These are phyloP conservation scores for Sphyrna mokarran DNA, from an alignment of 2,113 vertebrate species.

Conservation along the genomic window DNA sequence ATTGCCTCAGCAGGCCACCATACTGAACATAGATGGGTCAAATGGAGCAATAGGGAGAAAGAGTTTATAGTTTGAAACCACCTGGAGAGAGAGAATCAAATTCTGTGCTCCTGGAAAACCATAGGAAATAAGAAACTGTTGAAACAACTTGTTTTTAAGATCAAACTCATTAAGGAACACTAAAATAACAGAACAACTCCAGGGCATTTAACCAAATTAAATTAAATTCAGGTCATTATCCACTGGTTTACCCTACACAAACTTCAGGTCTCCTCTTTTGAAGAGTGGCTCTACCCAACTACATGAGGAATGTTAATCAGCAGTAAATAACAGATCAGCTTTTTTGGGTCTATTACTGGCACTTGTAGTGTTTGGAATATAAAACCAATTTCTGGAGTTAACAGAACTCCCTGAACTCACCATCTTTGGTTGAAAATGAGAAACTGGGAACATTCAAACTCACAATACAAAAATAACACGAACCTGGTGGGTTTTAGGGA, in stretches of 20 bases:
- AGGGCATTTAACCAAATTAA: neutral
- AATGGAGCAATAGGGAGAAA: neutral
- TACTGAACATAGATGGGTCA: neutral
- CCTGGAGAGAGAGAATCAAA: neutral
- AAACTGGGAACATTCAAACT: too few relatives aligned
- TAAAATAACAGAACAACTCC: neutral
- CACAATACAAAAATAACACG: conserved; percentile 44
- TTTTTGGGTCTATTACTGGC: neutral
- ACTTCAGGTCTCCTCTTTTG: neutral
- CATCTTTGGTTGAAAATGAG: too few relatives aligned
- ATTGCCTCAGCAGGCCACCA: neutral
- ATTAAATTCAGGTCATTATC: neutral
- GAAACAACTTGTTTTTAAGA: neutral
- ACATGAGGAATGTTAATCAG: neutral
- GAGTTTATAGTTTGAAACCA: neutral
- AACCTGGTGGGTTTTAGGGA: conserved; percentile 52
- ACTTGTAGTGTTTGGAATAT: neutral
- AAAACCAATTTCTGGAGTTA: conserved; percentile 9
- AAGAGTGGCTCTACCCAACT: neutral
- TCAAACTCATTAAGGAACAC: neutral
- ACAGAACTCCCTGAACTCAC: neutral
- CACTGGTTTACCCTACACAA: neutral
- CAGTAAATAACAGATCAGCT: neutral
- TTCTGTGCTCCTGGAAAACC: neutral
- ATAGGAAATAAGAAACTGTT: neutral